Percentiles rank a stretch among this genome's conserved stretches.
Conservation (phyloP, 2,797 vertebrate genomes). For the Cygnus olor region DNA sequence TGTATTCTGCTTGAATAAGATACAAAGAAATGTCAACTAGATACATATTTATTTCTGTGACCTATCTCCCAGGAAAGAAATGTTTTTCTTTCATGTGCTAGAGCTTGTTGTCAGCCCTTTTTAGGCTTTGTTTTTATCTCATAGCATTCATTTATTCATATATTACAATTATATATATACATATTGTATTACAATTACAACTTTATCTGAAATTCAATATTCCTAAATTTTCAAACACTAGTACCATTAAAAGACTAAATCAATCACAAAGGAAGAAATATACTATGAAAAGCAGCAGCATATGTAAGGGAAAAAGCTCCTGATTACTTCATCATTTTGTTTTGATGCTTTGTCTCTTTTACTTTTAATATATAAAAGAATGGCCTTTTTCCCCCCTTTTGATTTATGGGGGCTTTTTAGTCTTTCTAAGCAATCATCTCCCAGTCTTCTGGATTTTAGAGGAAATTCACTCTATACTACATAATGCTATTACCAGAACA, state of each 20-base stretch:
- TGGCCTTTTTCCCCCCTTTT: rapidly evolving
- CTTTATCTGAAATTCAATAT: not conserved
- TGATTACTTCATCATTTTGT: not conserved
- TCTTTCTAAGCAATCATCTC: not conserved
- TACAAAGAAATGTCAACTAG: slow-evolving; percentile 33
- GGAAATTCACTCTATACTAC: not conserved
- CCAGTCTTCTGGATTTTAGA: not conserved
- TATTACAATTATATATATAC: not conserved
- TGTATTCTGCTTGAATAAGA: slow-evolving; percentile 38
- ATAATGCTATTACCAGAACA: not conserved
- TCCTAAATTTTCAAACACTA: not conserved
- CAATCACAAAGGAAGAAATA: not conserved
- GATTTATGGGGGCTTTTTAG: not conserved
- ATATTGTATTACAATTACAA: not conserved
- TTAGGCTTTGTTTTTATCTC: not conserved
- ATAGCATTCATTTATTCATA: not conserved
- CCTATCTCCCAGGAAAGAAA: not conserved
- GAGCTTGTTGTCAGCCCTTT: not conserved
- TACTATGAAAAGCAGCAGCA: not conserved
- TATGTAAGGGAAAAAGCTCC: not conserved
- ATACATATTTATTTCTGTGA: slow-evolving; percentile 20
- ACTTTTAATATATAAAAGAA: not conserved
- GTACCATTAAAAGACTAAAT: not conserved
- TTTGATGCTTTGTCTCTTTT: not conserved
- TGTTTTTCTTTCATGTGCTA: not conserved